Evolutionary conservation across 2,113 vertebrate genomes (phyloP).

Genomic region (Malaclemys terrapin): DNA sequence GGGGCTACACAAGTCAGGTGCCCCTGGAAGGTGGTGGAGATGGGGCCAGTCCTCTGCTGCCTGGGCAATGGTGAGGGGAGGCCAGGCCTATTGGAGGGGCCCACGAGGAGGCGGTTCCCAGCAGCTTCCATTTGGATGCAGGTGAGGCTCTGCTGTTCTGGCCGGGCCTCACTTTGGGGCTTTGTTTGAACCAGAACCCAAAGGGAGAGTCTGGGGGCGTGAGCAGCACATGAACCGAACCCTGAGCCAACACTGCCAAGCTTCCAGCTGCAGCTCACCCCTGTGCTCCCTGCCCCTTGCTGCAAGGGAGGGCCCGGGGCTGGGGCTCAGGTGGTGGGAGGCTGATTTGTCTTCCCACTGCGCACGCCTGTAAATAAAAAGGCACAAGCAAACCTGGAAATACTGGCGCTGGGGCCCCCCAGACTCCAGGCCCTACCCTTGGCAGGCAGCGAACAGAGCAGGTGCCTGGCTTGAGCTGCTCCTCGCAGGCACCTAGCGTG

Average conservation of each 20-base stretch:
- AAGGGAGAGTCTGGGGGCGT: background rate
- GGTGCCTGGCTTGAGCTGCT: background rate
- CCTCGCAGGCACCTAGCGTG: fast-evolving
- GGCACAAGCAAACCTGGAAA: background rate
- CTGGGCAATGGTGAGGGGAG: background rate
- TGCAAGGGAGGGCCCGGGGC: background rate
- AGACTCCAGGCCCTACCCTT: background rate
- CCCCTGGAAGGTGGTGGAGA: background rate
- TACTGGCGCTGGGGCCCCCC: background rate
- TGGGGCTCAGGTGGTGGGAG: background rate
- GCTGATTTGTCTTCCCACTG: background rate
- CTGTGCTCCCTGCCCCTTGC: background rate
- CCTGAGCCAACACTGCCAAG: background rate
- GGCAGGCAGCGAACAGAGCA: background rate
- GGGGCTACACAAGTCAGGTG: background rate
- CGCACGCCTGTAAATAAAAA: background rate
- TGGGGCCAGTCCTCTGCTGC: background rate
- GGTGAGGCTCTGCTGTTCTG: background rate
- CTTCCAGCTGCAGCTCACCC: background rate
- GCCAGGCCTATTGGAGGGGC: background rate
- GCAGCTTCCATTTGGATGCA: background rate
- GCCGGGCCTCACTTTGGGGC: background rate
- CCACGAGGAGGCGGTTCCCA: too few relatives aligned
- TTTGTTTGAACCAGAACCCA: background rate
- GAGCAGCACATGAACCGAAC: background rate